A percentile compares a stretch with the other conserved stretches of the same genome.
These are phyloP conservation scores for Acanthis flammea DNA, from an alignment of 2,797 vertebrate genomes.

Conservation along the genomic window DNA sequence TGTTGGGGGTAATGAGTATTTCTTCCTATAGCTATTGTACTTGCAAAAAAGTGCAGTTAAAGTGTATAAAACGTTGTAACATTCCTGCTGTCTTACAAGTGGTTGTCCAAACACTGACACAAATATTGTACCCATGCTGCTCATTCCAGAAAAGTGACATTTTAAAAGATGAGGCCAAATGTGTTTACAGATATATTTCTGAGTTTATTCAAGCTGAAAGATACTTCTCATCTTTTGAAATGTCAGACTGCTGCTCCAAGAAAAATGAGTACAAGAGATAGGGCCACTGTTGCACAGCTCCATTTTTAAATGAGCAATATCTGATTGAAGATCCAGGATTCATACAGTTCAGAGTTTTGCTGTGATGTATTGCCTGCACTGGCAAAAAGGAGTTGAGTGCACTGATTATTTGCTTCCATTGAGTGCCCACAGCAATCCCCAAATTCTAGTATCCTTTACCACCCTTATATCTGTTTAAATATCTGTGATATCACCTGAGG, in stretches of 20 bases:
- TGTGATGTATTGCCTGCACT: neutral
- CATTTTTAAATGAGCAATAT: conserved; percentile 53
- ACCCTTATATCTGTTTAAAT: neutral
- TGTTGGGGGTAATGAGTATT: neutral
- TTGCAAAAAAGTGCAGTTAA: neutral
- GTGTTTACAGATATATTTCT: conserved; percentile 68
- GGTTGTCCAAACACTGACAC: neutral
- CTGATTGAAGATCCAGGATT: conserved; percentile 12
- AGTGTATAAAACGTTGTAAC: neutral
- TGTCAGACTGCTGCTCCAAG: conserved; percentile 62
- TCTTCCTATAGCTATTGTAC: neutral
- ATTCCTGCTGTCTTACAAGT: neutral
- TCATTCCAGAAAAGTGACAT: conserved; percentile 66
- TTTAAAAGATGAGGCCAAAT: conserved; percentile 72
- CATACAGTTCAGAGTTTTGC: neutral
- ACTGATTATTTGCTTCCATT: neutral
- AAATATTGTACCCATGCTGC: conserved; percentile 9
- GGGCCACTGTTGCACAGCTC: conserved; percentile 37
- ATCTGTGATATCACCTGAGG: neutral
- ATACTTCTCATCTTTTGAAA: conserved; percentile 73
- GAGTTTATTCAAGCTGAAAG: conserved; percentile 73
- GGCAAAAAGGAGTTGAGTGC: neutral
- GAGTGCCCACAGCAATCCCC: neutral
- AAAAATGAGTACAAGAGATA: conserved; percentile 62
- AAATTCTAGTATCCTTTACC: neutral